These are phyloP conservation scores for Vulpes ferrilata DNA, from an alignment of 2,113 vertebrate species.

Conservation along the genomic window DNA sequence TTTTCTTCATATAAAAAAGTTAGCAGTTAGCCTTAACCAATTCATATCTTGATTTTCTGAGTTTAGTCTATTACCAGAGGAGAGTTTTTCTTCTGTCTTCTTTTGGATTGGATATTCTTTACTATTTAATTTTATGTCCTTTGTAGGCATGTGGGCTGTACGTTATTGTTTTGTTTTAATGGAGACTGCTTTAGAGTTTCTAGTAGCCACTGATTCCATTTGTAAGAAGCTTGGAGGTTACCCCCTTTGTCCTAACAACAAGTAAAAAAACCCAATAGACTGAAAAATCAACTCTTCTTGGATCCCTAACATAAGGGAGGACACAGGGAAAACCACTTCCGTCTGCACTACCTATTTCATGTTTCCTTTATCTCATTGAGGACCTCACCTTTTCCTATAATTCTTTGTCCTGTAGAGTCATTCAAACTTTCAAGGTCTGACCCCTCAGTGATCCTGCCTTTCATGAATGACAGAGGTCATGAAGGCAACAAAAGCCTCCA, in stretches of 20 bases:
- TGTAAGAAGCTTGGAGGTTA: not conserved
- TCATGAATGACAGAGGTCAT: not conserved
- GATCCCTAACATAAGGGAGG: not conserved
- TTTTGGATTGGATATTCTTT: not conserved
- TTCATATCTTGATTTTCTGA: not conserved
- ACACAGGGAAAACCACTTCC: not conserved
- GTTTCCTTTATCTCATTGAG: not conserved
- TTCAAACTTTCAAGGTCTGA: not conserved
- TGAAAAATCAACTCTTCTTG: not conserved
- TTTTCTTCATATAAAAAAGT: not conserved
- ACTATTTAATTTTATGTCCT: not conserved
- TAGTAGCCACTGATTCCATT: not conserved
- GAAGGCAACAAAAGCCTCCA: not conserved
- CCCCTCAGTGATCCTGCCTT: not conserved
- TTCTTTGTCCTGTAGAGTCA: not conserved
- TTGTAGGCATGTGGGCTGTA: not conserved
- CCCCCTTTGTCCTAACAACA: not conserved
- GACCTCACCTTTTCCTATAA: not conserved
- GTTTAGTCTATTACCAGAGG: not conserved
- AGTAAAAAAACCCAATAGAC: not conserved
- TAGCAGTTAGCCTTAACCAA: not conserved
- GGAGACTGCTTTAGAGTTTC: not conserved
- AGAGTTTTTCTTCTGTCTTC: not conserved
- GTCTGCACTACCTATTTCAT: not conserved
- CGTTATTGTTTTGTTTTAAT: not conserved